Conservation (phyloP, 2,797 vertebrate species). For the Scolopax rusticola region DNA sequence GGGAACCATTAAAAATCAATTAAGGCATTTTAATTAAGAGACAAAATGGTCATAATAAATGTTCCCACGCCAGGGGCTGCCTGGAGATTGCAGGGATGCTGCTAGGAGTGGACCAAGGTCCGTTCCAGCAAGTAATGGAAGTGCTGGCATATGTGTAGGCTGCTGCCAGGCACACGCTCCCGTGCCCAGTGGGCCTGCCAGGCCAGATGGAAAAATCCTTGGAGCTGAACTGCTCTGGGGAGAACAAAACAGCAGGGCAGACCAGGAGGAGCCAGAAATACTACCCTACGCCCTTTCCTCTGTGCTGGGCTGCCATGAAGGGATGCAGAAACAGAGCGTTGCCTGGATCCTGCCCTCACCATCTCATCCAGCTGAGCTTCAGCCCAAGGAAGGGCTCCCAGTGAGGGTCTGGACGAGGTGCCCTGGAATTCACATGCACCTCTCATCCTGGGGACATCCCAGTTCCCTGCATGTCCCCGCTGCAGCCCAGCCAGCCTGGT, state of each 20-base stretch:
- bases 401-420: background rate
- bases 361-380: background rate
- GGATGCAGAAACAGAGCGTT: background rate
- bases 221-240: background rate
- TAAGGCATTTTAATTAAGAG: constrained; percentile 63
- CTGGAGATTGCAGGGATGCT: background rate
- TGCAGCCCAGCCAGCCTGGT: background rate
- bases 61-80: background rate
- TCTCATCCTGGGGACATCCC: background rate
- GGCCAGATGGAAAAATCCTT: background rate
- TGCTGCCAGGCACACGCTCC: background rate
- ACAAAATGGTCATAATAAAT: constrained; percentile 35
- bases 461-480: background rate
- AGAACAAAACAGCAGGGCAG: background rate
- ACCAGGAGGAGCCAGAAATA: background rate
- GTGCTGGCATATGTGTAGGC: constrained; percentile 9
- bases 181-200: background rate
- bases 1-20: constrained; percentile 62
- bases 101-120: background rate
- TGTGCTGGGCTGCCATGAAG: background rate
- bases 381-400: background rate
- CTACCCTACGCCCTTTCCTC: background rate
- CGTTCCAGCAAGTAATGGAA: constrained; percentile 30
- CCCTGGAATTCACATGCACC: background rate
- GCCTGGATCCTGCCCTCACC: background rate